A percentile compares a stretch with the other conserved stretches of the same genome.
phyloP scores from a whole-genome alignment of 2,888 invertebrate species.

The Catocala sponsa region DNA sequence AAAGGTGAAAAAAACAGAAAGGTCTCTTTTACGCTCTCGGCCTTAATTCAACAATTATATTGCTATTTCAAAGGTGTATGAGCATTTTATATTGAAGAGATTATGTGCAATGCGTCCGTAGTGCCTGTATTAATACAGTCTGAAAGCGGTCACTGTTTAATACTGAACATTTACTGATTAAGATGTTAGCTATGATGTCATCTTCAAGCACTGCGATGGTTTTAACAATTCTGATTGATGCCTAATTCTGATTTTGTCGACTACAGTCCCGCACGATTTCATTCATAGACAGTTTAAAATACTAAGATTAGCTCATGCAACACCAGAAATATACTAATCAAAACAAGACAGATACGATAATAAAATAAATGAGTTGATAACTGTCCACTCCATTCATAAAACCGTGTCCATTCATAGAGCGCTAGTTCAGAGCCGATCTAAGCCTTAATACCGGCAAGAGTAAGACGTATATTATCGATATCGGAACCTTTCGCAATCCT shows the following conservation, averaged over 20 bases:
- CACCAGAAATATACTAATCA: conserved; percentile 8
- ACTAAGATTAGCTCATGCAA: conserved; percentile 4
- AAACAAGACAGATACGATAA: conserved; percentile 4
- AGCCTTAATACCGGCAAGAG: conserved; percentile 14
- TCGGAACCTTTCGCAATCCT: conserved; percentile 65
- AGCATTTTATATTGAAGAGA: too few species aligned
- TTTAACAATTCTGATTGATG: conserved; percentile 14
- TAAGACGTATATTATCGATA: conserved; percentile 30
- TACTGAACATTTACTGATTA: not conserved
- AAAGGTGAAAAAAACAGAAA: too few species aligned
- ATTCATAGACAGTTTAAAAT: conserved; percentile 5
- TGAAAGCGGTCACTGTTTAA: not conserved
- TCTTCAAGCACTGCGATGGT: conserved; percentile 2
- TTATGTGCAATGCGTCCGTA: too few species aligned
- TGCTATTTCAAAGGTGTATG: too few species aligned
- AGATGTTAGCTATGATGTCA: conserved; percentile 9
- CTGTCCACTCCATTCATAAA: conserved; percentile 37
- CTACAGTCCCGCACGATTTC: not conserved
- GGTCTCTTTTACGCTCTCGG: too few species aligned
- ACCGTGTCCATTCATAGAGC: conserved; percentile 35
- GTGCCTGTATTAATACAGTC: too few species aligned
- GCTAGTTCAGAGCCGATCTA: conserved; percentile 4
- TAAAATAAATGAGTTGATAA: conserved; percentile 15
- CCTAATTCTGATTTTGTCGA: conserved; percentile 7
- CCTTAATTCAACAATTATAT: too few species aligned